Conservation (phyloP, 2,797 vertebrate species). For the Pseudopleuronectes americanus region DNA sequence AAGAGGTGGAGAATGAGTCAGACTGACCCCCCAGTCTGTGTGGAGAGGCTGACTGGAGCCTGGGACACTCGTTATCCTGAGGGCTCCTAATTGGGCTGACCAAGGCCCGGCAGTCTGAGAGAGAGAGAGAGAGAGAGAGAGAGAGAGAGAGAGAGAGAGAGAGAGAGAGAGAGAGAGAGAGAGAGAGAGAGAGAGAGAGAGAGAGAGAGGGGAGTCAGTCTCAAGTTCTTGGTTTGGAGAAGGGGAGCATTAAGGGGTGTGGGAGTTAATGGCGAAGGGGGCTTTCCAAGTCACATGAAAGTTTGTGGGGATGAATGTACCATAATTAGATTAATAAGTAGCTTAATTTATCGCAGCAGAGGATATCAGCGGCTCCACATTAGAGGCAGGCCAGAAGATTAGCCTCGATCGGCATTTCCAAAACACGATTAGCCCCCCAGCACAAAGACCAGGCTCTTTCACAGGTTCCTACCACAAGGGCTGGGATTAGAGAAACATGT, state of each 20-base stretch:
- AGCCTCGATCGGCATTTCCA: constrained; percentile 92
- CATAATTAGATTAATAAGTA: constrained; percentile 99
- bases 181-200: constrained; percentile 56
- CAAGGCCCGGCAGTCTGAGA: constrained; percentile 88
- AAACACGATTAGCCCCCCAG: constrained; percentile 96
- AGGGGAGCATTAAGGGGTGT: constrained; percentile 77
- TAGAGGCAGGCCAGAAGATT: constrained; percentile 95
- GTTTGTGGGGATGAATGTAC: constrained; percentile 97
- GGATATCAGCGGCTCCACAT: constrained; percentile 97
- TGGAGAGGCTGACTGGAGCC: constrained; percentile 84
- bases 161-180: constrained; percentile 72
- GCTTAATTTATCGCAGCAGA: constrained; percentile 99
- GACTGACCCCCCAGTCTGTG: constrained; percentile 57
- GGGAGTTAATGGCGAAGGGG: constrained; percentile 90
- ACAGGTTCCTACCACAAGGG: constrained; percentile 89
- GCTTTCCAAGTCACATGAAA: constrained; percentile 99
- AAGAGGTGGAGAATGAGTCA: constrained; percentile 38
- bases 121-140: constrained; percentile 62
- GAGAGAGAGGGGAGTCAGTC: constrained; percentile 72
- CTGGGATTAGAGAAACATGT: constrained; percentile 82
- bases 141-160: constrained; percentile 61
- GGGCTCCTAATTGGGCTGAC: constrained; percentile 95
- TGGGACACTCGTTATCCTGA: constrained; percentile 90
- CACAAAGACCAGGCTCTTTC: constrained; percentile 88
- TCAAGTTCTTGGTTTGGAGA: constrained; percentile 70